Base-by-base conservation (phyloP, 2,888 invertebrate genomes). In the Acrobasis repandana region DNA sequence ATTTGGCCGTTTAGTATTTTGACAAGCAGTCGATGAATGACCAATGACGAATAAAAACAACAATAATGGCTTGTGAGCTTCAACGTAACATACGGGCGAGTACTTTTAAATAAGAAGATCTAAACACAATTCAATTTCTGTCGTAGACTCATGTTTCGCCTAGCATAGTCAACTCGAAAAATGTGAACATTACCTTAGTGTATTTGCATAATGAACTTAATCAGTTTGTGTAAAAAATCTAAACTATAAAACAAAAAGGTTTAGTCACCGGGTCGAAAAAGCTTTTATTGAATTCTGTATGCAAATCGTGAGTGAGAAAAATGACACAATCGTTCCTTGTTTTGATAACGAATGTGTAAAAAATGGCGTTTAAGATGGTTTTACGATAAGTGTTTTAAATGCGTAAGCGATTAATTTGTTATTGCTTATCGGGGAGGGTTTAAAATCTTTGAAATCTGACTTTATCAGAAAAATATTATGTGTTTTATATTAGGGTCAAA, bases 191-290 rank as follows among this genome's bases (percentile, higher is more conserved):
- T 38, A 14, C 14, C 38, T 54, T 20, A 36, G 18, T 47, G 51
- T 56, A 64, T 65, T 65, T 65, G 65, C 65, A 65, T 65, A 64
- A 62, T 62, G 61, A 28, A 52, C 58, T 28, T 65, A 59, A 63
- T 60, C 54, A 56, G 58, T 47, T 43, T 52, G 46, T 28, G 47
- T 58, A 58, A 58, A 58, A 58, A 58, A 58, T 49, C 48, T 57
- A 36, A 48, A 58, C 58, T 58, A 58, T 49, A 58, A 58, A 58
- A 58, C 58, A 58, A 58, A 58, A 58, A 58, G 58, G 58, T 58
- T 58, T 38, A 38, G 48, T 58, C 48, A 49, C 38, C 49, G 49
- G 36, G 15, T 49, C 58, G 34, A 49, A 58, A 58, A 58, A 58
- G 58, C 58, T 58, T 58, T 58, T 58, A 58, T 61, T 56, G 54